Evolutionary conservation across 2,888 invertebrate species (phyloP).

Genomic region (Drosophila aldrichi): DNA sequence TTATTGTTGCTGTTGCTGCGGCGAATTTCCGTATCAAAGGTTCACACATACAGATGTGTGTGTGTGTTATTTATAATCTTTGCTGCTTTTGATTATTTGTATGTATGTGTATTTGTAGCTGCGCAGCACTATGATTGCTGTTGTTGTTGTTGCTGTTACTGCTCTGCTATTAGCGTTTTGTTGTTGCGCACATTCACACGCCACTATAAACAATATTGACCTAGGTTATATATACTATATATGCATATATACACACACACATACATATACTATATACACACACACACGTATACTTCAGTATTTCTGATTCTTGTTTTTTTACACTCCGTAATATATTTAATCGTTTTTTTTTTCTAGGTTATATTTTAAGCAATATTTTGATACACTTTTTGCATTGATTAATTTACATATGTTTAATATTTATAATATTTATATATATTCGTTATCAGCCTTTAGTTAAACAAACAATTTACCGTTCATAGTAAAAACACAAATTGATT

Average conservation of each 20-base stretch:
- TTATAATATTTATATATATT: conserved; percentile 4
- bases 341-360: conserved; percentile 16
- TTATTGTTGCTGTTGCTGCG: conserved; percentile 22
- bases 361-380: conserved; percentile 24
- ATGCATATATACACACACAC: conserved; percentile 12
- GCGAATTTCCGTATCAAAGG: conserved; percentile 55
- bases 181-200: conserved; percentile 74
- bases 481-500: conserved; percentile 53
- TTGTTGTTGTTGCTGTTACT: conserved; percentile 24
- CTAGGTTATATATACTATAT: conserved; percentile 80
- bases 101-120: conserved; percentile 27
- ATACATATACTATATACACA: no score
- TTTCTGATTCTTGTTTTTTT: conserved; percentile 14
- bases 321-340: conserved; percentile 11
- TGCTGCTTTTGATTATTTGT: conserved; percentile 37
- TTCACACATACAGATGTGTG: not conserved
- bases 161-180: conserved; percentile 44
- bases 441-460: conserved; percentile 62
- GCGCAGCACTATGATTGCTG: conserved; percentile 35
- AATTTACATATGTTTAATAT: conserved; percentile 16
- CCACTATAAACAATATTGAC: conserved; percentile 85
- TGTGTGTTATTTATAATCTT: conserved; percentile 46
- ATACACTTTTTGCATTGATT: conserved; percentile 17
- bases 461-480: conserved; percentile 26
- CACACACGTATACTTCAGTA: conserved; percentile 20